Conservation (phyloP, 2,113 vertebrate genomes). For the Corythoichthys intestinalis region DNA sequence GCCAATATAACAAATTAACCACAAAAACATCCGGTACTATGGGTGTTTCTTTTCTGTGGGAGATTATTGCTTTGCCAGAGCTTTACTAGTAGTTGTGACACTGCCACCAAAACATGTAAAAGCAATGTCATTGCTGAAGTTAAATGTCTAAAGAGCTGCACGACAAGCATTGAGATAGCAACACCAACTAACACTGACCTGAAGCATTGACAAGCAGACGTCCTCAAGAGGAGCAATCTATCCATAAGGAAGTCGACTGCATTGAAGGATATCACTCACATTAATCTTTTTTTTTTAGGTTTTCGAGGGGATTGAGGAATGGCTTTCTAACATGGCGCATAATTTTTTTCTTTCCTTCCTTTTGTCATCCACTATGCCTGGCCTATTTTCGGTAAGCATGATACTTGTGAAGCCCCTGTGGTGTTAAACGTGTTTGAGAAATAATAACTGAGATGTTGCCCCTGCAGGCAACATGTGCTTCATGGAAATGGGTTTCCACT, state of each 20-base stretch:
- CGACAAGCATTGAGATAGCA: background rate
- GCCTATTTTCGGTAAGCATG: background rate
- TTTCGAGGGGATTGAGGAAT: background rate
- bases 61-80: no score
- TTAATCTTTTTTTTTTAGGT: background rate
- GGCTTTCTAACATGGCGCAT: background rate
- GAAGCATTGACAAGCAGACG: background rate
- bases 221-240: background rate
- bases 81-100: background rate
- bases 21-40: no score
- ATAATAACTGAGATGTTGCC: slow-evolving; percentile 8
- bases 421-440: slow-evolving; percentile 7
- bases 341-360: background rate
- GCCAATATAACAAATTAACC: no score
- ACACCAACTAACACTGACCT: background rate
- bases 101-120: background rate
- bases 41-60: background rate
- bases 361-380: background rate
- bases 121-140: background rate
- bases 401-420: background rate
- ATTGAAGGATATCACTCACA: background rate
- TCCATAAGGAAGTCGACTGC: background rate
- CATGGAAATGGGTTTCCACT: background rate
- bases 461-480: slow-evolving; percentile 1
- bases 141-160: background rate